Conservation (phyloP, 2,113 vertebrate species). For the Nibea coibor region DNA sequence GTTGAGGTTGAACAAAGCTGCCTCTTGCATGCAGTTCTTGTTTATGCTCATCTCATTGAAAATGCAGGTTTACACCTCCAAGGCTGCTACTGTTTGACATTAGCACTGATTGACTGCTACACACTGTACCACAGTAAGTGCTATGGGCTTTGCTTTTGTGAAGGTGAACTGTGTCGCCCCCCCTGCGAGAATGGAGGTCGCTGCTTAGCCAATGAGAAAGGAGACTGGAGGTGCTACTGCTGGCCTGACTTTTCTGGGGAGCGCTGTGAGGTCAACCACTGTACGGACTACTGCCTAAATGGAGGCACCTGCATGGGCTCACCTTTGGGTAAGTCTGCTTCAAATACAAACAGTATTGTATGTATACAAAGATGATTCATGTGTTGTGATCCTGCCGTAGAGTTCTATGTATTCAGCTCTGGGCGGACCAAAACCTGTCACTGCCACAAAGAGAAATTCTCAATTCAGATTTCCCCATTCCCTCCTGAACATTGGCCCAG, state of each 20-base stretch:
- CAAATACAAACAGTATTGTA: background rate
- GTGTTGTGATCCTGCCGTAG: background rate
- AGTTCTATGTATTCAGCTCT: background rate
- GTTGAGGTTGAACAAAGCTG: background rate
- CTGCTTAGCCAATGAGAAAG: conserved; percentile 95
- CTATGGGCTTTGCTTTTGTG: conserved; percentile 42
- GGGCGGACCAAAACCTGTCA: background rate
- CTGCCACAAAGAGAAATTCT: conserved; percentile 14
- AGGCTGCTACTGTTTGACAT: background rate
- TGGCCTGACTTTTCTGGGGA: conserved; percentile 98
- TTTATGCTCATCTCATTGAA: background rate
- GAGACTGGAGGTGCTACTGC: conserved; percentile 93
- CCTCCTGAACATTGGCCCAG: conserved; percentile 11
- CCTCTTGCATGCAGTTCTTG: background rate
- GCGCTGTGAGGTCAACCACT: conserved; percentile 95
- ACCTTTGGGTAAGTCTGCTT: conserved; percentile 86
- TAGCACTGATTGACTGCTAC: conserved; percentile 23
- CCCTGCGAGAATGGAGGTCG: conserved; percentile 96
- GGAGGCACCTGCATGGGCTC: conserved; percentile 95
- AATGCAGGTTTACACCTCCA: background rate
- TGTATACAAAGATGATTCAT: background rate
- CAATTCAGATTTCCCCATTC: conserved; percentile 22
- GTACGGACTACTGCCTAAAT: conserved; percentile 95
- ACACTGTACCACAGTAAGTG: conserved; percentile 26
- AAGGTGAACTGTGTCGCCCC: conserved; percentile 93